Conservation (phyloP, 2,797 vertebrate genomes). For the Melanogrammus aeglefinus region DNA sequence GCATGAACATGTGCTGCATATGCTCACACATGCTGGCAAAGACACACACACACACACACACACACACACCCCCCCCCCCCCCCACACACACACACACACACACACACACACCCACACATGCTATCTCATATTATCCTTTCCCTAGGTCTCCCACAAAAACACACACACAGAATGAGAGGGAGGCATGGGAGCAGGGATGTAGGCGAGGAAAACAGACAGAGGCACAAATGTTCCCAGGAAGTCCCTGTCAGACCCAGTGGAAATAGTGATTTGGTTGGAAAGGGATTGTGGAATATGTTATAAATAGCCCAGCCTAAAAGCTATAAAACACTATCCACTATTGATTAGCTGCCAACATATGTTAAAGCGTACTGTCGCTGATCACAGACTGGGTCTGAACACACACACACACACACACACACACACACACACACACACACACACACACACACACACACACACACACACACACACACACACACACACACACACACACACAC, state of each 20-base stretch:
- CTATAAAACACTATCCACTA: slow-evolving; percentile 70
- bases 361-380: slow-evolving; percentile 61
- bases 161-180: neutral
- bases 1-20: neutral
- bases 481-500: slow-evolving; percentile 18
- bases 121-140: too few relatives aligned
- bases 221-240: slow-evolving; percentile 11
- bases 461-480: slow-evolving; percentile 22
- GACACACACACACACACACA: neutral
- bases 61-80: neutral
- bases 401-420: slow-evolving; percentile 20
- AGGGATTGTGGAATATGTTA: slow-evolving; percentile 58
- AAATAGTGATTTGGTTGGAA: slow-evolving; percentile 65
- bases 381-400: slow-evolving; percentile 44
- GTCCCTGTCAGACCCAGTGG: slow-evolving; percentile 53
- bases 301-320: slow-evolving; percentile 73
- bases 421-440: slow-evolving; percentile 17
- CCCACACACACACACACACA: neutral
- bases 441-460: slow-evolving; percentile 16
- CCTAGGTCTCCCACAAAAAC: neutral
- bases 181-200: neutral
- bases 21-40: neutral
- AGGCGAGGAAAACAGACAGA: neutral
- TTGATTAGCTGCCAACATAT: slow-evolving; percentile 76
- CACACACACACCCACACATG: neutral